Base-by-base conservation (phyloP, 2,113 vertebrate genomes). In the Manacus vitellinus region DNA sequence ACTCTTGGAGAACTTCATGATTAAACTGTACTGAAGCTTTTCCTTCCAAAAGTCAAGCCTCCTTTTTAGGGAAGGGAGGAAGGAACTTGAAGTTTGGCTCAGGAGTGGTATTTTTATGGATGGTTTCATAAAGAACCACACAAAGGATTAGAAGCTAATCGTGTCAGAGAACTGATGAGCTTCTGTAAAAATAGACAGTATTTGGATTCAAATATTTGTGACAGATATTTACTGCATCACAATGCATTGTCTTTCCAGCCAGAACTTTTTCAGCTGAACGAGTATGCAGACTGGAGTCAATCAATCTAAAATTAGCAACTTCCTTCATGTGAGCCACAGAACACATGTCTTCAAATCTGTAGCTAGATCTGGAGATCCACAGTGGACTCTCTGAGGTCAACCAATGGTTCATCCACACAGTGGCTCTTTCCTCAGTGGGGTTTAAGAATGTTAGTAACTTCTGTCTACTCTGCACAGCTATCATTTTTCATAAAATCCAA, bases 151-250 rank as follows among this genome's bases (percentile, higher is more conserved):
- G 80, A 92, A 46, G 31, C 59, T 83, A 85, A 78, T 87, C 41
- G 1, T 89, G 82, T 94, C 81, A 94, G 54, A 74, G 52, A 91
- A 95, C 51, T 84, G 71, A 78, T 95, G 58, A 94, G 71, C 79
- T 94, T 95, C 92, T 89, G 55, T 89, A 95, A 96, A 96, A 95
- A 96, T 85, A 96, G 81, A 92, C 65, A 92, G 76, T 88, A 92
- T 94, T 95, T 94, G 94, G 63, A 95, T 80, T 91, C 75, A 86
- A 90, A 63, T 89, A 88, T 79, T 91, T 84, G 41, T 87, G 75
- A 82, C 72, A 94, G 80, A 93, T 75, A 95, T 79, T 92, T 92
- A 89, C 74, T 72, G 61, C 76, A 92, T 91, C 76, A 86, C 76
- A 95, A 75, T 84, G 61, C 43, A 75, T 93, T 95, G 78, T 92